Base-by-base conservation (phyloP, 2,888 invertebrate genomes). In the Volucella inflata region DNA sequence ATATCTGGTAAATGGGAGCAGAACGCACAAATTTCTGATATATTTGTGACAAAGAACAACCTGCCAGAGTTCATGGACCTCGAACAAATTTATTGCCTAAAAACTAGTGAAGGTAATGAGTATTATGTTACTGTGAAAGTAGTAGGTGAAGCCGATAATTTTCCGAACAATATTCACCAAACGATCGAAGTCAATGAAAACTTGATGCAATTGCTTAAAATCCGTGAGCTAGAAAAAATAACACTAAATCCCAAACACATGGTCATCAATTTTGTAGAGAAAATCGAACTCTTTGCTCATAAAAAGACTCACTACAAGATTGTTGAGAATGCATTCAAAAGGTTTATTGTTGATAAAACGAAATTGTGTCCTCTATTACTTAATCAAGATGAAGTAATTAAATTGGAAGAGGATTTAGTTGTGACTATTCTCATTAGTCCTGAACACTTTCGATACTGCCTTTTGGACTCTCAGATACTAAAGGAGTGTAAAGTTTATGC, bases 361-460 rank as follows among this genome's bases (percentile, higher is more conserved):
- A 90, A 89, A 87, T 64, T 88, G 16, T 87, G 87, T 16, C 89
- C 91, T 0, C 87, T 92, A 87, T 62, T 92, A 21, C 70, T 92
- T 11, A 92, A 92, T 88, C 92, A 92, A 87, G 89, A 91, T 79
- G 92, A 92, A 87, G 90, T 92, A 2, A 89, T 92, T 16, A 90
- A 91, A 3, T 87, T 92, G 38, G 91, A 91, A 44, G 91, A 91
- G 60, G 90, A 90, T 75, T 77, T 91, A 16, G 81, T 90, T 16
- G 90, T 91, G 3, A 91, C 91, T 36, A 89, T 92, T 2, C 90
- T 90, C 65, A 91, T 93, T 50, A 85, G 89, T 53, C 93, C 93
- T 0, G 91, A 91, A 44, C 91, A 92, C 75, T 91, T 92, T 84
- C 89, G 90, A 17, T 92, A 92, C 85, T 92, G 92, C 74, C 89